Evolutionary conservation across 2,888 invertebrate species (phyloP), one percentile per base, ranked within the genome.

Genomic region (Volucella inanis): DNA sequence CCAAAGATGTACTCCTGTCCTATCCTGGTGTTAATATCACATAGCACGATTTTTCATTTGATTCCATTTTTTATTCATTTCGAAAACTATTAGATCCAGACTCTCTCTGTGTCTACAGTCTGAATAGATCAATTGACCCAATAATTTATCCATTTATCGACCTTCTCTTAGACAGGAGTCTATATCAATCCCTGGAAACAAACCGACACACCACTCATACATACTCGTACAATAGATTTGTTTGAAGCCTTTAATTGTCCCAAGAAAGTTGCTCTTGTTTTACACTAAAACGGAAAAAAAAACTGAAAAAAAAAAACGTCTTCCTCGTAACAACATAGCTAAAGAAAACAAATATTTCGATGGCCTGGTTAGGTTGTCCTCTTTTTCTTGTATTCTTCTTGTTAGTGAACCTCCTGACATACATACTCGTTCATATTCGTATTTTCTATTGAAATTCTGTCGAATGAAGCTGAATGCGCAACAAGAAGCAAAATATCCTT

Each of bases 401-500:
- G 59, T 22, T 18, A 54, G 41, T 49, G 57, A 59, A 14, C 49
- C 52, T 41, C 41, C 61, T 62, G 62, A 52, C 43, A 38, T n/a
- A 64, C 15, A 45, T 43, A 52, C 15, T 3, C 10, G 12, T 15
- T 3, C 10, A 8, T 15, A 55, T 14, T n/a, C 39, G 43, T 76
- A 59, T 54, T 62, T 31, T 54, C 49, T 15, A 22, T 49, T 49
- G 22, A 70, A 77, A 61, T 70, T n/a, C 49, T 52, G 54, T 62
- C 77, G 70, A 70, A 70, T 55, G 70, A 62, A 55, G 54, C 55
- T 70, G 70, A 70, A 70, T 54, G 70, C 68, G 62, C 77, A 77
- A 77, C 55, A 77, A 67, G 67, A 67, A 68, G 43, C 18, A 49
- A 49, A 47, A 70, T 22, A n/a, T 14, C 47, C 11, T 39, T 49